These are phyloP conservation scores for Rhagoletis zephyria DNA, from an alignment of 1,140 invertebrate species.

Conservation along the genomic window DNA sequence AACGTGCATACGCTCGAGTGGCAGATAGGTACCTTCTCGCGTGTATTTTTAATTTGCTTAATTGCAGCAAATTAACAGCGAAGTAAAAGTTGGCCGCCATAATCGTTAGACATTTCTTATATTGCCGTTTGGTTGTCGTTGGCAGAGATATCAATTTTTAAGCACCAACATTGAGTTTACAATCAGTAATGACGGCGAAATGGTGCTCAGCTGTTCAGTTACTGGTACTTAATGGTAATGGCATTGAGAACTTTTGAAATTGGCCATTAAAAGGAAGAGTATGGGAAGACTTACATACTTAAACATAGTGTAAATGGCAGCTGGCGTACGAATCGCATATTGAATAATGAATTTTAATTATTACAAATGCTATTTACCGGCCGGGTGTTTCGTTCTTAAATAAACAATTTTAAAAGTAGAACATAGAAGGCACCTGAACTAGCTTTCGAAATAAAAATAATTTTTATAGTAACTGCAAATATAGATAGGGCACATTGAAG, in stretches of 20 bases:
- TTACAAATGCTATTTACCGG: neutral
- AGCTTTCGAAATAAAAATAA: too few relatives aligned
- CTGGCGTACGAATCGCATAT: neutral
- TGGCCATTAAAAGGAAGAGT: neutral
- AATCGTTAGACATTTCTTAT: conserved; percentile 2
- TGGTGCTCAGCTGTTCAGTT: neutral
- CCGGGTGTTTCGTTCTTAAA: too few relatives aligned
- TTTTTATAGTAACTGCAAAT: too few relatives aligned
- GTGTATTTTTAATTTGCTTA: conserved; percentile 45
- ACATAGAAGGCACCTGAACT: too few relatives aligned
- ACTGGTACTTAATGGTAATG: neutral
- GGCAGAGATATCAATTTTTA: conserved; percentile 16
- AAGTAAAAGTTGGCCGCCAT: neutral
- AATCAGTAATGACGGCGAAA: neutral
- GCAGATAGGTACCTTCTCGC: too few relatives aligned
- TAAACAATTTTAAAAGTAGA: too few relatives aligned
- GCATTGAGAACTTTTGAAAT: neutral
- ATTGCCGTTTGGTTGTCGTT: neutral
- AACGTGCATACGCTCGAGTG: neutral
- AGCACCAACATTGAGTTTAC: neutral
- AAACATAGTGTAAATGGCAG: neutral
- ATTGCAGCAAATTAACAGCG: conserved; percentile 30
- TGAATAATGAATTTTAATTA: neutral
- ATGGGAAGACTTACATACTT: neutral
- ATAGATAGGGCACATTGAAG: too few relatives aligned